Evolutionary conservation across 64 coral and sea anemone genomes (phyloP).

Genomic region (Dendronephthya gigantea): DNA sequence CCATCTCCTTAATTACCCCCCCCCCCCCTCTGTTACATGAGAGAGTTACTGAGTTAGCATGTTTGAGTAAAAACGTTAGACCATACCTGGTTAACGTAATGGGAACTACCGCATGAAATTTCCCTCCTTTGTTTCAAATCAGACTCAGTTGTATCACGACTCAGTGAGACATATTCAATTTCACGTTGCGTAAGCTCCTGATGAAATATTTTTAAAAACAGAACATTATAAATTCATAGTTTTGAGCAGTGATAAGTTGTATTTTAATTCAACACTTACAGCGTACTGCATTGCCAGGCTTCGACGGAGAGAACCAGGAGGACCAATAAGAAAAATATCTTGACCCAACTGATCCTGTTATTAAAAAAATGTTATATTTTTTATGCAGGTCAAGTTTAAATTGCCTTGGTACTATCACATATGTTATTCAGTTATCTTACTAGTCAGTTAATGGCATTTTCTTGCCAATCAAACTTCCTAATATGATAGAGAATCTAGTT

Average conservation of each 20-base stretch:
- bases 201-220: not conserved
- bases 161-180: constrained; percentile 82
- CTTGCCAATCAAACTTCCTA: too few relatives aligned
- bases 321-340: constrained; percentile 92
- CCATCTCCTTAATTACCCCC: too few relatives aligned
- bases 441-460: too few relatives aligned
- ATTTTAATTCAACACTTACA: constrained; percentile 44
- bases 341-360: constrained; percentile 83
- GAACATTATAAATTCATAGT: not conserved
- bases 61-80: not conserved
- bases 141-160: constrained; percentile 88
- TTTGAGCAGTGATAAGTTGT: not conserved
- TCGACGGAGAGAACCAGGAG: constrained; percentile 79
- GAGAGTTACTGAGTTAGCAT: too few relatives aligned
- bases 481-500: too few relatives aligned
- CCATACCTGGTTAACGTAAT: constrained; percentile 65
- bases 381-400: too few relatives aligned
- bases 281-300: constrained; percentile 86
- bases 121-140: constrained; percentile 95
- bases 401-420: too few relatives aligned
- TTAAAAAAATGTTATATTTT: not conserved
- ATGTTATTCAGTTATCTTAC: too few relatives aligned
- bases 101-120: constrained; percentile 59
- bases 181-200: constrained; percentile 86
- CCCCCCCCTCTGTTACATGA: too few relatives aligned